These are phyloP conservation scores for Thaumetopoea pityocampa DNA, from an alignment of 1,140 invertebrate species.

Conservation along the genomic window DNA sequence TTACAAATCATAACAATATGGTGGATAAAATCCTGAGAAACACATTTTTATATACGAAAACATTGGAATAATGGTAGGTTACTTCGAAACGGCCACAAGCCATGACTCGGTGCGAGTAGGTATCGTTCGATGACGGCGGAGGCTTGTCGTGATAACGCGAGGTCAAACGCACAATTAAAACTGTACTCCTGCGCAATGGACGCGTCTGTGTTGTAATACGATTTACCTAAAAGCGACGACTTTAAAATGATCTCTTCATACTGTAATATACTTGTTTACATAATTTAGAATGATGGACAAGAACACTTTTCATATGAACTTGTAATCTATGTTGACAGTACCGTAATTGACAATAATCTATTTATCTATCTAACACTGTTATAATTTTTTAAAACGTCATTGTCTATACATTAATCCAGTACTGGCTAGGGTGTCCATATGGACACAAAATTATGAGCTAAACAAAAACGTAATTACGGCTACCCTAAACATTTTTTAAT, in stretches of 20 bases:
- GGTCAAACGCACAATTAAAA: constrained; percentile 57
- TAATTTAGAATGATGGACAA: constrained; percentile 6
- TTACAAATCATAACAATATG: constrained; percentile 3
- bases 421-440: too few relatives aligned
- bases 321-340: not conserved
- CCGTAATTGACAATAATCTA: too few relatives aligned
- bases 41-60: too few relatives aligned
- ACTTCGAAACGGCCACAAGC: constrained; percentile 36
- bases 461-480: too few relatives aligned
- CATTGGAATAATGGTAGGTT: constrained; percentile 28
- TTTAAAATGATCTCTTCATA: constrained; percentile 7
- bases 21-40: not conserved
- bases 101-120: constrained; percentile 34
- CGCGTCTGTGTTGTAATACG: constrained; percentile 33
- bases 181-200: constrained; percentile 23
- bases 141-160: constrained; percentile 56
- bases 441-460: too few relatives aligned
- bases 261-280: constrained; percentile 7
- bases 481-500: too few relatives aligned
- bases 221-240: constrained; percentile 30
- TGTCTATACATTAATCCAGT: too few relatives aligned
- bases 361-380: too few relatives aligned
- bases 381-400: too few relatives aligned
- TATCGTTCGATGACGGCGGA: constrained; percentile 35
- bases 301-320: constrained; percentile 1